Base-by-base conservation (phyloP, 2,888 invertebrate genomes). In the Ophion costatus region DNA sequence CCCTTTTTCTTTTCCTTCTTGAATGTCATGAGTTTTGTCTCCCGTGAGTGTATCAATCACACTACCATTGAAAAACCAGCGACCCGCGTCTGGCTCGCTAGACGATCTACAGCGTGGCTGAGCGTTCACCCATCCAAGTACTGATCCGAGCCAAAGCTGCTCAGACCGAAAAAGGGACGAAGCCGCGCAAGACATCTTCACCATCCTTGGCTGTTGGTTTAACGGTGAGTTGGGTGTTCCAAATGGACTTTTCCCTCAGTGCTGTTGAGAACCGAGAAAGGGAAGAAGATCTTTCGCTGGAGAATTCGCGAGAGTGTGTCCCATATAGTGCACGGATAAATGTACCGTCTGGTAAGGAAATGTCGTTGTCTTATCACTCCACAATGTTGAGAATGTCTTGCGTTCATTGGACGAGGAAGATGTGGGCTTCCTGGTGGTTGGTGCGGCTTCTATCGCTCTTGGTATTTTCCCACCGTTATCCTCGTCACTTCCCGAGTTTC, bases 401-500 rank as follows among this genome's bases (percentile, higher is more conserved):
- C 22, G 67, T 63, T 61, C 67, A 17, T 51, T 11, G 59, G 59
- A 61, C 11, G 29, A n/a, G 57, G 51, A 51, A 51, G 51, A 51
- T 51, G 51, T 69, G 59, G 63, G 56, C 78, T 51, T 61, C 67
- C 69, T 75, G 74, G 63, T 66, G 79, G 51, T 63, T 64, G 78
- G 63, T 79, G 69, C 42, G 51, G 61, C 74, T 74, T 69, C 74
- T 78, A 79, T 83, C 82, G 71, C 73, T 67, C 77, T 78, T 73
- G 38, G 33, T 51, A 51, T 51, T 70, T 69, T 69, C 74, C 69
- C 78, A 69, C 77, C 69, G 69, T 83, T 74, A 69, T 70, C 51
- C 63, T 71, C 61, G 29, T 74, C 74, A 59, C 79, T 69, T 69
- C 61, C 69, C 59, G n/a, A 56, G 56, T 83, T 74, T 14, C 67